Evolutionary conservation across 23 tunicate genomes (phyloP), one percentile per base, ranked within the genome.

Genomic region (Styela plicata): DNA sequence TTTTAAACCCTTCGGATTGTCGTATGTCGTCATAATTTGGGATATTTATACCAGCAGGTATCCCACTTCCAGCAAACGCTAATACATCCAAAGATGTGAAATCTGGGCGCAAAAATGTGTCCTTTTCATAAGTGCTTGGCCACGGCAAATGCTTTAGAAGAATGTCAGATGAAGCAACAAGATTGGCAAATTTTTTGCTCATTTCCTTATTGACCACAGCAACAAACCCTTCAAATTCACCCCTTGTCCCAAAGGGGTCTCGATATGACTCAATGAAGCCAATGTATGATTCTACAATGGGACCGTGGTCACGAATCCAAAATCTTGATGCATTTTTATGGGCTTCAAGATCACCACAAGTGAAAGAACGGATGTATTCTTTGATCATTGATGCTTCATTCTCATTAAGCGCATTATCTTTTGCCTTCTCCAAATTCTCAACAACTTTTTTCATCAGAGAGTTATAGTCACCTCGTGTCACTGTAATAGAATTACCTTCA

Each of bases 231-330:
- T 76, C 81, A 52, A 76, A 76, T 76, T 76, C 81, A 2, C 81
- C 81, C 0, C 81, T 35, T 1, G 81, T 76, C 22, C 81, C 81
- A 52, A 76, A 76, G 0, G 81, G 81, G 36, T 76, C 81, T 17
- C 81, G 25, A 69, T 76, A 76, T 21, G 64, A 33, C 31, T 76
- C 81, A 36, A 76, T 76, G 53, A 76, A 76, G 13, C 81, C 81
- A 21, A 76, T 76, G 23, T 76, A 76, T 18, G 81, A 76, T 52
- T 76, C 81, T 24, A 76, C 81, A 76, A 52, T 76, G 0, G 81
- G 81, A 20, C 81, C 81, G 36, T 76, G 35, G 81, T 76, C 81
- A 21, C 65, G 27, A 24, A 76, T 76, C 81, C 81, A 76, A 76
- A 37, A 76, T 52, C 81, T 36, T 17, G 81, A 76, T 19, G 69